Percentiles rank a stretch among this genome's conserved stretches.
These are phyloP conservation scores for Callaeas wilsoni DNA, from an alignment of 2,113 vertebrate genomes.

Conservation along the genomic window DNA sequence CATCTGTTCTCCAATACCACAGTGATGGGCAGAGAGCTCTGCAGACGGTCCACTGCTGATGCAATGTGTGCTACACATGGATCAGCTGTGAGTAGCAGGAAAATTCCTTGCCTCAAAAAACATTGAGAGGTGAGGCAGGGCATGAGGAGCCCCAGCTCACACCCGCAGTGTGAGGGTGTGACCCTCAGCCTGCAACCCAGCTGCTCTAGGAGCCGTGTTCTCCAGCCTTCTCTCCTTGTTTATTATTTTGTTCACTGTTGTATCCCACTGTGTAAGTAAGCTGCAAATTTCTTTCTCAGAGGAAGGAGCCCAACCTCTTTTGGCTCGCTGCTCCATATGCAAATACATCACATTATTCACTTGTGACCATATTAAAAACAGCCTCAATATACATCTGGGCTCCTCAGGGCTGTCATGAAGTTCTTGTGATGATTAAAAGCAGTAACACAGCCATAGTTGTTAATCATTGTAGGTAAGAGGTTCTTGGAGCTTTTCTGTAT, in stretches of 20 bases:
- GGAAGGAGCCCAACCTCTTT: neutral
- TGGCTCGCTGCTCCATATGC: neutral
- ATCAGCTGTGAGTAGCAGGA: fast-evolving
- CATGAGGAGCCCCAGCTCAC: neutral
- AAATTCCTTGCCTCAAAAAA: neutral
- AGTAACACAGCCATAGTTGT: neutral
- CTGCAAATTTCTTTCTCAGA: neutral
- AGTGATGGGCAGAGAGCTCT: neutral
- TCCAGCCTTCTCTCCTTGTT: slow-evolving; percentile 11
- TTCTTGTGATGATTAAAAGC: slow-evolving; percentile 19
- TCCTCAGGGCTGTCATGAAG: neutral
- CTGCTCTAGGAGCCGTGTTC: neutral
- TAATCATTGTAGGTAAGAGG: neutral
- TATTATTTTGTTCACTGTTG: slow-evolving; percentile 19
- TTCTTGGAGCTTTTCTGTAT: neutral
- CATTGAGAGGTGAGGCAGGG: no score
- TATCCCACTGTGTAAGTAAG: neutral
- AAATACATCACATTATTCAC: neutral
- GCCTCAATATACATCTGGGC: neutral
- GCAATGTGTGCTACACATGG: fast-evolving
- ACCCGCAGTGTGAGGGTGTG: neutral
- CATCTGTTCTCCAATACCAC: fast-evolving
- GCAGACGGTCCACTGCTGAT: neutral
- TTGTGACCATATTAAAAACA: neutral
- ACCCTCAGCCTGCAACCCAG: neutral